Percentiles rank a stretch among this genome's conserved stretches.
phyloP scores from a whole-genome alignment of 2,113 vertebrate species.

The Herpetotheres cachinnans region DNA sequence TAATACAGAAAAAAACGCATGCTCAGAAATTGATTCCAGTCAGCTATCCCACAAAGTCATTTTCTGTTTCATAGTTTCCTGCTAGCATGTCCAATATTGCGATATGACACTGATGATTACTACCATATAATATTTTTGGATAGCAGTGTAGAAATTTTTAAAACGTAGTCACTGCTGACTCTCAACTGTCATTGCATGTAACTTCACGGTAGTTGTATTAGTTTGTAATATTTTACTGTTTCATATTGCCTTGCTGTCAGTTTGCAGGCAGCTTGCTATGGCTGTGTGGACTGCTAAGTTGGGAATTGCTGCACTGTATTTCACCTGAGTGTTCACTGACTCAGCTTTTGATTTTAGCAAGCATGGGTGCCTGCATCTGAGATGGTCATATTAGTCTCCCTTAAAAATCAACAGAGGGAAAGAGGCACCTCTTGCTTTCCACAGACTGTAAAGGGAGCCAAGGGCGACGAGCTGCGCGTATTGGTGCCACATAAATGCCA shows the following conservation, averaged over 20 bases:
- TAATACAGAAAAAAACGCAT: not conserved
- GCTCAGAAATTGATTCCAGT: not conserved
- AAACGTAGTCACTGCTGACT: not conserved
- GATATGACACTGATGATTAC: not conserved
- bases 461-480: not conserved
- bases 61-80: not conserved
- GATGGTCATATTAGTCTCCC: not conserved
- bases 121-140: not conserved
- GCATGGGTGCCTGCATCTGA: not conserved
- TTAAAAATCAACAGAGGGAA: not conserved
- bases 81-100: not conserved
- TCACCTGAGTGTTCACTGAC: not conserved
- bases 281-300: not conserved
- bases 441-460: not conserved
- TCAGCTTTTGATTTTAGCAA: not conserved
- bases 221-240: not conserved
- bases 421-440: not conserved
- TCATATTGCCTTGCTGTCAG: not conserved
- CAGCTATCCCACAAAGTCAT: not conserved
- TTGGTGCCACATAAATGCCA: accelerated
- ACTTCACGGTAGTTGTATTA: not conserved
- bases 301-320: not conserved
- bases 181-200: not conserved
- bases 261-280: not conserved
- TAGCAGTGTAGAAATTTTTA: not conserved